Evolutionary conservation across 2,888 invertebrate genomes (phyloP).

Genomic region (Hyposoter dolosus): DNA sequence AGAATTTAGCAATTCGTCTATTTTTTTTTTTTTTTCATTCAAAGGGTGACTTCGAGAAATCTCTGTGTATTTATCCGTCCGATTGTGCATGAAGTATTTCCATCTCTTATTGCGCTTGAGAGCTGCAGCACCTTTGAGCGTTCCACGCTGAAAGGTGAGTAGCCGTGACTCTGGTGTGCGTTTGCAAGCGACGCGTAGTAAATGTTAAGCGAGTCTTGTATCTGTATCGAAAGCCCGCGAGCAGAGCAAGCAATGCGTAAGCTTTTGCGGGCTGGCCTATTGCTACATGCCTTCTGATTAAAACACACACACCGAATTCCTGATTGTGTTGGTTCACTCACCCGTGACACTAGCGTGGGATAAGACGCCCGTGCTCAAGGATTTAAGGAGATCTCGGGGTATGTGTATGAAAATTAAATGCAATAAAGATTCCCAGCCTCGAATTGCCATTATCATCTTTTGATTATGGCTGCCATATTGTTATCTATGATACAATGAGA

Average conservation of each 20-base stretch:
- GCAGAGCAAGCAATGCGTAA: slow-evolving; percentile 24
- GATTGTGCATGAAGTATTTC: slow-evolving; percentile 12
- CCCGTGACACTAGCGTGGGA: slow-evolving; percentile 66
- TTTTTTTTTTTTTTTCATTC: background rate
- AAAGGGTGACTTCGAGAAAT: background rate
- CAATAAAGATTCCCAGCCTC: background rate
- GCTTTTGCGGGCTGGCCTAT: background rate
- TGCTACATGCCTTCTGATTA: background rate
- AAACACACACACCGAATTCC: slow-evolving; percentile 46
- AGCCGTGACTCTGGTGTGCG: background rate
- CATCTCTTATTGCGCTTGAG: background rate
- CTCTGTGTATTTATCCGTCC: background rate
- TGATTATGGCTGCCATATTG: background rate
- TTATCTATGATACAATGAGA: background rate
- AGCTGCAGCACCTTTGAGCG: background rate
- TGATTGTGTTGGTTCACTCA: slow-evolving; percentile 60
- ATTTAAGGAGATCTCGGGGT: slow-evolving; percentile 52
- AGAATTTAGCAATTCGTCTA: background rate
- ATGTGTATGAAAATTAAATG: background rate
- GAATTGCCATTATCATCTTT: background rate
- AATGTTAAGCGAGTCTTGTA: background rate
- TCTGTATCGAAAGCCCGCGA: slow-evolving; percentile 2
- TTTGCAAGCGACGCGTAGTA: background rate
- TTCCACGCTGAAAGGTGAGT: background rate
- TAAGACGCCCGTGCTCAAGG: slow-evolving; percentile 60